Evolutionary conservation across 2,113 vertebrate genomes (phyloP).

Genomic region (Phrynosoma platyrhinos): DNA sequence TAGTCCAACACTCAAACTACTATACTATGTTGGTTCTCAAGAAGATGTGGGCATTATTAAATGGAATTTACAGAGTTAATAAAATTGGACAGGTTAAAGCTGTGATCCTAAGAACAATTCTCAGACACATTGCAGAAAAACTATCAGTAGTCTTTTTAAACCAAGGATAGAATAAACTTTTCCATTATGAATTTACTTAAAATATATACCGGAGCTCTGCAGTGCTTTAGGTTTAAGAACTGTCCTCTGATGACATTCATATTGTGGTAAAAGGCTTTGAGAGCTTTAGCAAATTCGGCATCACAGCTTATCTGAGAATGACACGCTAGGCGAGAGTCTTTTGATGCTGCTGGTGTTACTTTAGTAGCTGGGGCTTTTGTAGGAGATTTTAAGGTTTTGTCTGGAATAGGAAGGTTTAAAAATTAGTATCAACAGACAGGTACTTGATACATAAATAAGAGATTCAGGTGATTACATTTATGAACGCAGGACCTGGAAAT

Average conservation of each 20-base stretch:
- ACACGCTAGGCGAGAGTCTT: slow-evolving; percentile 26
- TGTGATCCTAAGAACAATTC: background rate
- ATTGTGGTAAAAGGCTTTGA: slow-evolving; percentile 88
- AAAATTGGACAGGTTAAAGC: background rate
- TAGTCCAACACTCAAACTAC: no score
- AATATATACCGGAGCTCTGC: slow-evolving; percentile 80
- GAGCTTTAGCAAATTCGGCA: slow-evolving; percentile 84
- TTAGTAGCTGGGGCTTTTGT: background rate
- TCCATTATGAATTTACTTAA: background rate
- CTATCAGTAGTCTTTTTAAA: background rate
- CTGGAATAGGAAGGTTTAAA: slow-evolving; percentile 22
- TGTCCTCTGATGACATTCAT: slow-evolving; percentile 83
- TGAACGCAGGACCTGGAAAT: background rate
- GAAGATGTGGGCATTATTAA: background rate
- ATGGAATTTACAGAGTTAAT: background rate
- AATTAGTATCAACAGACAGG: slow-evolving; percentile 9
- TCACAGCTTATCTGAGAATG: slow-evolving; percentile 77
- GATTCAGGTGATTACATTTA: background rate
- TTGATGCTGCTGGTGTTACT: background rate
- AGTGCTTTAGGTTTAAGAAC: slow-evolving; percentile 81
- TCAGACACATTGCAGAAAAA: background rate
- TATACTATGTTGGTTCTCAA: no score
- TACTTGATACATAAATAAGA: background rate
- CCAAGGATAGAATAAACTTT: background rate
- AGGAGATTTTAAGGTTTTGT: slow-evolving; percentile 16